Percentiles rank a stretch among this genome's conserved stretches.
Evolutionary conservation across 1,140 invertebrate species (phyloP).

Genomic region (Akabosia matsudoensis): DNA sequence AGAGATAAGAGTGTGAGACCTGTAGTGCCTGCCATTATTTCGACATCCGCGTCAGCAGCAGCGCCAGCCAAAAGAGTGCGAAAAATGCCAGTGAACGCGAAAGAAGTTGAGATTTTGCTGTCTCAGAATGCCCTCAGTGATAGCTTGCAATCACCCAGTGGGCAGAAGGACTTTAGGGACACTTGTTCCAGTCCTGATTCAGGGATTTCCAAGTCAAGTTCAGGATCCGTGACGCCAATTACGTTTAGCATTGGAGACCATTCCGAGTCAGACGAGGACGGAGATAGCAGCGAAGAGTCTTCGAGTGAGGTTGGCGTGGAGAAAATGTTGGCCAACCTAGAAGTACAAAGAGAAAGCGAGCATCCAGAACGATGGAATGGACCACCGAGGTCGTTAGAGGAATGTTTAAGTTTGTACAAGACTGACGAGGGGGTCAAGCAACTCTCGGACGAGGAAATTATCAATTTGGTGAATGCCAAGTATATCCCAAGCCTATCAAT

Average conservation of each 20-base stretch:
- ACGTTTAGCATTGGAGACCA: slow-evolving; percentile 37
- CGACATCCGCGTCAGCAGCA: not conserved
- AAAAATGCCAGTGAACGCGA: slow-evolving; percentile 9
- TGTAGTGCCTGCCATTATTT: not conserved
- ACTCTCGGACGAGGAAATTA: slow-evolving; percentile 78
- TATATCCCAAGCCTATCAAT: slow-evolving; percentile 76
- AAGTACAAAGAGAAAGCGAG: too few species aligned
- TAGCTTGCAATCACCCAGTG: not conserved
- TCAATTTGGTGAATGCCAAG: slow-evolving; percentile 68
- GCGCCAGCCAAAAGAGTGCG: not conserved
- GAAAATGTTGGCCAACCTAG: too few species aligned
- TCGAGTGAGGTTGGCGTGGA: not conserved
- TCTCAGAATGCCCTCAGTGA: not conserved
- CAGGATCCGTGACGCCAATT: slow-evolving; percentile 3
- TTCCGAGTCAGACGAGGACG: slow-evolving; percentile 41
- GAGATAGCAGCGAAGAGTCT: not conserved
- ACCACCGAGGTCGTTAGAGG: slow-evolving; percentile 60
- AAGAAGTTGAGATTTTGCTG: not conserved
- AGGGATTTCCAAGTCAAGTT: slow-evolving; percentile 6
- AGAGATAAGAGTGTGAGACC: too few species aligned
- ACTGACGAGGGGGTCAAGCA: slow-evolving; percentile 62
- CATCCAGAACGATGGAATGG: not conserved
- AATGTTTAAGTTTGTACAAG: slow-evolving; percentile 73
- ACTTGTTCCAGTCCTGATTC: slow-evolving; percentile 7
- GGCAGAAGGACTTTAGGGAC: not conserved